Evolutionary conservation across 1,140 invertebrate genomes (phyloP).

Genomic region (Sinella curviseta): DNA sequence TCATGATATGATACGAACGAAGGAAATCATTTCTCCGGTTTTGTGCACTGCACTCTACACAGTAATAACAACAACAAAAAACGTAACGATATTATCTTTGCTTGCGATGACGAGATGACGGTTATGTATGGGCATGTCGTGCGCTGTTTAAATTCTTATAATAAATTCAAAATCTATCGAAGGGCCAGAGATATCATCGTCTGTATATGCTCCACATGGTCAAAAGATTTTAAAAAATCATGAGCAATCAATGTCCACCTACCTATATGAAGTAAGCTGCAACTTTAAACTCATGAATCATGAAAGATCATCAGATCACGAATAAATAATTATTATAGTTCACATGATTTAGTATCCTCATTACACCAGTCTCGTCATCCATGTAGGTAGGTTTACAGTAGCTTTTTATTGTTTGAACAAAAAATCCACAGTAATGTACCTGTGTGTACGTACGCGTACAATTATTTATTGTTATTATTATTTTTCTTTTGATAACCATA

Average conservation of each 20-base stretch:
- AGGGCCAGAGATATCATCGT: too few species aligned
- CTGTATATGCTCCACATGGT: too few species aligned
- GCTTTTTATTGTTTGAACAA: not conserved
- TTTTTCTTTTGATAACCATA: not conserved
- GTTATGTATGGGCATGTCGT: not conserved
- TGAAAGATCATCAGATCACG: too few species aligned
- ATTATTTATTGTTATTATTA: not conserved
- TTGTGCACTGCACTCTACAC: not conserved
- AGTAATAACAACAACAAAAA: constrained; percentile 17
- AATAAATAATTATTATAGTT: not conserved
- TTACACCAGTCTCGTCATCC: not conserved
- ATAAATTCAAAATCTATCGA: too few species aligned
- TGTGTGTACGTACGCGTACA: not conserved
- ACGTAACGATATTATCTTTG: not conserved
- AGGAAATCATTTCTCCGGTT: not conserved
- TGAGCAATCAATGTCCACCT: constrained; percentile 15
- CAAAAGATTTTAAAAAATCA: too few species aligned
- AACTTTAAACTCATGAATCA: too few species aligned
- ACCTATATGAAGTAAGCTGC: not conserved
- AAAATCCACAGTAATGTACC: not conserved
- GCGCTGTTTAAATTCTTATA: not conserved
- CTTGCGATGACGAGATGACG: constrained; percentile 1
- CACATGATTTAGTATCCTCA: not conserved
- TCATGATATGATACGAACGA: constrained; percentile 8
- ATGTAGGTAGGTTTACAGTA: not conserved